Percentiles rank a stretch among this genome's conserved stretches.
These are phyloP conservation scores for Nyctibius grandis DNA, from an alignment of 2,797 vertebrate genomes.

Conservation along the genomic window DNA sequence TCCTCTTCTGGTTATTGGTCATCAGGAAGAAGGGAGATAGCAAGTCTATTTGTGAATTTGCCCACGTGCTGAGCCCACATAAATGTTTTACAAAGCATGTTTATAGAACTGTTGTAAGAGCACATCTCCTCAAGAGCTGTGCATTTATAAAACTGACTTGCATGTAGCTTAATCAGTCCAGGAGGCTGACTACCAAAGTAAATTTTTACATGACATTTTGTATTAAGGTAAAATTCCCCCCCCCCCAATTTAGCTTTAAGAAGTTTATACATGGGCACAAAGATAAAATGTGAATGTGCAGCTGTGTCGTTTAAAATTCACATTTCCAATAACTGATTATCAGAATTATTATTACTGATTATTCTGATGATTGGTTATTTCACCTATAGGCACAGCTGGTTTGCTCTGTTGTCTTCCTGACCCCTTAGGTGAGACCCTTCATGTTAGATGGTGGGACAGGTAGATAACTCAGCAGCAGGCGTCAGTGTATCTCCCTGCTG, in stretches of 20 bases:
- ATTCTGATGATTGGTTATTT: background rate
- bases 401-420: background rate
- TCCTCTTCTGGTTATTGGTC: constrained; percentile 50
- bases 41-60: background rate
- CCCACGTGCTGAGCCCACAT: background rate
- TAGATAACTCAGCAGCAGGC: background rate
- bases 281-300: background rate
- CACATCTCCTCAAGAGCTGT: background rate
- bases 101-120: background rate
- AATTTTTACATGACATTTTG: background rate
- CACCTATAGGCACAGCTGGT: background rate
- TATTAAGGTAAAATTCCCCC: background rate
- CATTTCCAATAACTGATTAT: background rate
- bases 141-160: background rate
- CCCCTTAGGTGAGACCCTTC: background rate
- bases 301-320: background rate
- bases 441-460: background rate
- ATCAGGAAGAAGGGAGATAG: constrained; percentile 4
- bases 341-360: background rate
- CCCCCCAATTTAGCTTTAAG: background rate
- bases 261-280: background rate
- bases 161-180: background rate
- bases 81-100: background rate
- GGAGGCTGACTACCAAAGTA: background rate
- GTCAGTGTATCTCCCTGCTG: fast-evolving